Evolutionary conservation across 2,888 invertebrate genomes (phyloP).

Genomic region (Synanthedon formicaeformis): DNA sequence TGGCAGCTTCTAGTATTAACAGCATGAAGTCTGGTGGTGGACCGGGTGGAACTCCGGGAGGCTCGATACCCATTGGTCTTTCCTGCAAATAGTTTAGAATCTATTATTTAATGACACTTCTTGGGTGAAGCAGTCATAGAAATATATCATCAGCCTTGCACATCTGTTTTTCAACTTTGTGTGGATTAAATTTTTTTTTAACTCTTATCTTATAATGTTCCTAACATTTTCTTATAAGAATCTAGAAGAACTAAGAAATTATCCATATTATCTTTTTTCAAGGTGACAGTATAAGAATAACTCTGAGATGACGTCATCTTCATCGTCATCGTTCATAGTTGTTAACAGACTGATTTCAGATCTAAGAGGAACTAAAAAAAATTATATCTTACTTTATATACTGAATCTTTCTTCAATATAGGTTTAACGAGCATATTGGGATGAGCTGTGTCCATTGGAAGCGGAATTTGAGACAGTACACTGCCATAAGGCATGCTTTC

Average conservation of each 20-base stretch:
- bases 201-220: no score
- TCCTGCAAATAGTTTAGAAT: conserved; percentile 26
- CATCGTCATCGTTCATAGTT: no score
- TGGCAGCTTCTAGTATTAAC: conserved; percentile 35
- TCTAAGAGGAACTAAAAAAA: no score
- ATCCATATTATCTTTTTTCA: no score
- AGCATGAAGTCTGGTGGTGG: conserved; percentile 82
- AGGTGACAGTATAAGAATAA: no score
- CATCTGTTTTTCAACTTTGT: no score
- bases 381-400: conserved; percentile 43
- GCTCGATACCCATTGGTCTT: conserved; percentile 65
- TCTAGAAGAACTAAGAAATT: no score
- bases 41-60: conserved; percentile 90
- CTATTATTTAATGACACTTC: not conserved
- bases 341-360: no score
- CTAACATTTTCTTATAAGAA: no score
- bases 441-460: conserved; percentile 56
- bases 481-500: conserved; percentile 57
- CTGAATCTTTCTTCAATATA: conserved; percentile 81
- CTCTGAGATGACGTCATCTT: no score
- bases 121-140: not conserved
- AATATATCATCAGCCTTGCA: not conserved
- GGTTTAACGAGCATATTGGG: conserved; percentile 70
- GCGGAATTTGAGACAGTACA: conserved; percentile 69
- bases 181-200: no score